phyloP scores from a whole-genome alignment of 1,140 invertebrate species.

The Battus philenor region DNA sequence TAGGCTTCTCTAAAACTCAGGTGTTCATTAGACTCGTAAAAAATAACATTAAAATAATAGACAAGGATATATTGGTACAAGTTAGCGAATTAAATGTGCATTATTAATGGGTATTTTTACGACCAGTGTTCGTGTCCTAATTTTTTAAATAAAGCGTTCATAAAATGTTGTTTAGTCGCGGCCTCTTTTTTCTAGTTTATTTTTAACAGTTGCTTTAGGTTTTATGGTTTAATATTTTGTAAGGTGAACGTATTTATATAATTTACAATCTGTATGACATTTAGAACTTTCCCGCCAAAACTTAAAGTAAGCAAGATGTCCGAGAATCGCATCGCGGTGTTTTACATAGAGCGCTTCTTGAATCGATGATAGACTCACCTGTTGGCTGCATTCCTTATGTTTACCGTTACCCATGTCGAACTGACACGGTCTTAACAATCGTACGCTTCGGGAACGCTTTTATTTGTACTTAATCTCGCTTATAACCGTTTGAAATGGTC shows the following conservation, averaged over 20 bases:
- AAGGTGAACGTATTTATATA: not conserved
- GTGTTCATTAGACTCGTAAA: too few species aligned
- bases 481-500: slow-evolving; percentile 4
- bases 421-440: slow-evolving; percentile 7
- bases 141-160: not conserved
- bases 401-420: slow-evolving; percentile 6
- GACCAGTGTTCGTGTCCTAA: not conserved
- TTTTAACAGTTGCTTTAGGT: not conserved
- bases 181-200: too few species aligned
- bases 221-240: too few species aligned
- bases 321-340: slow-evolving; percentile 1
- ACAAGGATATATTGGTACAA: too few species aligned
- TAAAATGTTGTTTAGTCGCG: too few species aligned
- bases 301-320: slow-evolving; percentile 3
- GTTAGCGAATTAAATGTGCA: too few species aligned
- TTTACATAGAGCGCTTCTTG: slow-evolving; percentile 10
- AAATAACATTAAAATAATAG: too few species aligned
- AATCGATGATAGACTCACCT: slow-evolving; percentile 14
- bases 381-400: slow-evolving; percentile 11
- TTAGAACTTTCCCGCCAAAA: slow-evolving; percentile 10
- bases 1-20: too few species aligned
- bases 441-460: slow-evolving; percentile 3
- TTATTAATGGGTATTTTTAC: not conserved
- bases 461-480: slow-evolving; percentile 9
- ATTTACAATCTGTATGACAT: slow-evolving; percentile 1